phyloP scores from a whole-genome alignment of 2,888 invertebrate species.

The Eurytoma californica region DNA sequence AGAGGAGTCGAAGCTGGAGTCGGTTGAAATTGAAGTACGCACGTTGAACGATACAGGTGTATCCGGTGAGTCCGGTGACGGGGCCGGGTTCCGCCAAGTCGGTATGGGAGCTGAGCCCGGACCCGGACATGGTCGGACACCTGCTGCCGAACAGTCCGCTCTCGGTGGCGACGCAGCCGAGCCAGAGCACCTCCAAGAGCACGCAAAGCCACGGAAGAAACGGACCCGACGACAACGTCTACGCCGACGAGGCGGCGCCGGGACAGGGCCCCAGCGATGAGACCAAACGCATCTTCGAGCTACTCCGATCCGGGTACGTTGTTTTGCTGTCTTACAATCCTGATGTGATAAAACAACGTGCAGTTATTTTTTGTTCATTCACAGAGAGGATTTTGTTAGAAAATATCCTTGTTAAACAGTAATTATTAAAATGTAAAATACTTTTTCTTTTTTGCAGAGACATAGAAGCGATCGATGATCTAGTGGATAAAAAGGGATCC shows the following conservation, averaged over 20 bases:
- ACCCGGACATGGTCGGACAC: constrained; percentile 74
- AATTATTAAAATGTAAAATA: too few species aligned
- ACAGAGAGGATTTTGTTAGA: too few species aligned
- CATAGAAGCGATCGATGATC: constrained; percentile 87
- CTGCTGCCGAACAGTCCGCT: constrained; percentile 70
- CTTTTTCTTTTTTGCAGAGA: constrained; percentile 78
- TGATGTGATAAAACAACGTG: too few species aligned
- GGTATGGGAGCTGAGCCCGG: constrained; percentile 86
- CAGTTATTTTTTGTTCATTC: too few species aligned
- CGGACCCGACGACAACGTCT: constrained; percentile 69
- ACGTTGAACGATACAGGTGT: constrained; percentile 64
- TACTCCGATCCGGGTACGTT: constrained; percentile 87
- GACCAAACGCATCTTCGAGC: constrained; percentile 87
- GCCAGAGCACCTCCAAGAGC: constrained; percentile 54
- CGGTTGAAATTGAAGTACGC: too few species aligned
- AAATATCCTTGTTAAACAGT: too few species aligned
- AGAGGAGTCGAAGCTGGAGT: too few species aligned
- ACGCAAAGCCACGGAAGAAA: constrained; percentile 61
- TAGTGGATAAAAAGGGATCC: constrained; percentile 88
- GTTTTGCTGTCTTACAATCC: too few species aligned
- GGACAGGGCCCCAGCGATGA: constrained; percentile 70
- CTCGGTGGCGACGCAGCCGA: constrained; percentile 65
- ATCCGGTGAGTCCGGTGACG: constrained; percentile 76
- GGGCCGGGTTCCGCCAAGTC: constrained; percentile 93
- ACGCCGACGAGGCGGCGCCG: constrained; percentile 66